Conservation (phyloP, 1,140 invertebrate genomes). For the Ptiloglossa arizonensis region DNA sequence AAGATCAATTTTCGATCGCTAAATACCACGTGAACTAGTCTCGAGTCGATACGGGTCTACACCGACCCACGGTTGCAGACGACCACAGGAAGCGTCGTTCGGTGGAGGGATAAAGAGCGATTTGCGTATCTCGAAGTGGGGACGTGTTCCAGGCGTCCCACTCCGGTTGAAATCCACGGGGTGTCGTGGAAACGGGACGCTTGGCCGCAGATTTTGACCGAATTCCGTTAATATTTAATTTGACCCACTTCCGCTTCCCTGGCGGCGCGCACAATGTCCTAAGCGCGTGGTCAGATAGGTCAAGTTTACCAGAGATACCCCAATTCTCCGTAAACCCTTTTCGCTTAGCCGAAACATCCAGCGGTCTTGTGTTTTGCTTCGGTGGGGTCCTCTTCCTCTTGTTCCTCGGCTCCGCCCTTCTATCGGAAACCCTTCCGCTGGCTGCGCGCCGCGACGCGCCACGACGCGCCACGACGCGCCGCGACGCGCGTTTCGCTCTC, state of each 20-base stretch:
- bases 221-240: constrained; percentile 61
- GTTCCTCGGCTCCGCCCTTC: constrained; percentile 31
- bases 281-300: constrained; percentile 71
- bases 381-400: constrained; percentile 50
- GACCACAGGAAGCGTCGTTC: too few relatives aligned
- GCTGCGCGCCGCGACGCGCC: constrained; percentile 64
- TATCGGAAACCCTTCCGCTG: constrained; percentile 68
- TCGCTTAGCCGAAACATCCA: constrained; percentile 73
- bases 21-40: too few relatives aligned
- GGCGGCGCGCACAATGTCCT: constrained; percentile 59
- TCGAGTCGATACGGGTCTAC: too few relatives aligned
- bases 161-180: too few relatives aligned
- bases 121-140: too few relatives aligned
- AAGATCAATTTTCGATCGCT: too few relatives aligned
- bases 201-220: not conserved
- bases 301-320: constrained; percentile 74
- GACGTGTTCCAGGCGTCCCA: too few relatives aligned
- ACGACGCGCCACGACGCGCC: too few relatives aligned
- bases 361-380: constrained; percentile 70
- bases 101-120: too few relatives aligned
- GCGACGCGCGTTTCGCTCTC: constrained; percentile 71
- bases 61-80: too few relatives aligned
- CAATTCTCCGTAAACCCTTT: constrained; percentile 76
- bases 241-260: constrained; percentile 66
- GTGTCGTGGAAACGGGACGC: not conserved